Percentiles rank a stretch among this genome's conserved stretches.
Conservation (phyloP, 2,888 invertebrate genomes). For the Exephanes ischioxanthus region DNA sequence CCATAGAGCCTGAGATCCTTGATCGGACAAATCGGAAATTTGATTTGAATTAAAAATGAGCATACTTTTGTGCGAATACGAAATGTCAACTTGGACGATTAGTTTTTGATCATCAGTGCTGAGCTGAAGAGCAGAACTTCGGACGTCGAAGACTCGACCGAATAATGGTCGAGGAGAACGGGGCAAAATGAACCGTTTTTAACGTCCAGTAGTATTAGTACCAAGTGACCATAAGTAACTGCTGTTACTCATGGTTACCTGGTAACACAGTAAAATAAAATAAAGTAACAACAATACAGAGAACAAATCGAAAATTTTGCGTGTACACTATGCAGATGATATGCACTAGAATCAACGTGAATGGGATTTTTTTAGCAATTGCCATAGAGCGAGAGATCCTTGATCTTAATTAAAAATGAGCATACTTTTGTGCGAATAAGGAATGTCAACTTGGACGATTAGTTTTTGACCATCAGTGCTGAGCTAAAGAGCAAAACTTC, state of each 20-base stretch:
- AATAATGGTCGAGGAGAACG: too few relatives aligned
- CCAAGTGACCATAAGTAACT: too few relatives aligned
- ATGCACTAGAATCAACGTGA: background rate
- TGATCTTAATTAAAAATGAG: background rate
- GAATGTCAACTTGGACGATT: background rate
- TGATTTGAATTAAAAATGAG: background rate
- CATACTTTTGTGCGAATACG: background rate
- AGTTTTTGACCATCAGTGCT: background rate
- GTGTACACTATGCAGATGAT: background rate
- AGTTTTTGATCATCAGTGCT: background rate
- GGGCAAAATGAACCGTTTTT: too few relatives aligned
- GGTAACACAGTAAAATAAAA: too few relatives aligned
- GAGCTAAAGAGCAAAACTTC: too few relatives aligned
- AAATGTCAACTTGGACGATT: background rate
- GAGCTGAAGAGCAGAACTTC: too few relatives aligned
- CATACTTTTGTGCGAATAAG: background rate
- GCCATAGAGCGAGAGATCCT: background rate
- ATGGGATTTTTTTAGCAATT: background rate
- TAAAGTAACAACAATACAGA: background rate
- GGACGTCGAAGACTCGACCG: too few relatives aligned
- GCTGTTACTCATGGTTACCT: too few relatives aligned
- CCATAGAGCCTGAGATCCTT: background rate
- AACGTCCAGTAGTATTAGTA: too few relatives aligned
- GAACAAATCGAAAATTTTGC: conserved; percentile 1
- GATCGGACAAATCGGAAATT: too few relatives aligned